These are phyloP conservation scores for Toxostoma redivivum DNA, from an alignment of 2,113 vertebrate genomes.

Conservation along the genomic window DNA sequence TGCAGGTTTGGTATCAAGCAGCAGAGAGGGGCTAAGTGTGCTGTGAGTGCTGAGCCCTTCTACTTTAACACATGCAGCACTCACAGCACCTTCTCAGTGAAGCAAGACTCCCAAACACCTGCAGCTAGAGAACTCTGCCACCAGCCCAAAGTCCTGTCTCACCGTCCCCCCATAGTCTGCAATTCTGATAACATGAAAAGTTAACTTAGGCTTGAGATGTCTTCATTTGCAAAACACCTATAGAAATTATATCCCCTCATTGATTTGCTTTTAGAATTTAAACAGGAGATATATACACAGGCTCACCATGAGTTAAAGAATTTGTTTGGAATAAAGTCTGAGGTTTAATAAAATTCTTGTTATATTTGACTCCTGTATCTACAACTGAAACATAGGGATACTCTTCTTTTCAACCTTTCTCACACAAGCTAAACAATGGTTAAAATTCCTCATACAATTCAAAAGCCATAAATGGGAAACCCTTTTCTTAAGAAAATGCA, in stretches of 20 bases:
- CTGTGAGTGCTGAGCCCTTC: too few relatives aligned
- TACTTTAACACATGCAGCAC: rapidly evolving
- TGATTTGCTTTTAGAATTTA: background rate
- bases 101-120: background rate
- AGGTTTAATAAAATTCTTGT: background rate
- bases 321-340: background rate
- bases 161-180: background rate
- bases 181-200: background rate
- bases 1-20: background rate
- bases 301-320: background rate
- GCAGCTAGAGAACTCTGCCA: background rate
- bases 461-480: background rate
- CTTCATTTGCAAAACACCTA: background rate
- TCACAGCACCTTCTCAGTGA: rapidly evolving
- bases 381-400: background rate
- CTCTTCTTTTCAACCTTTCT: background rate
- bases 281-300: background rate
- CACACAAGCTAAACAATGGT: background rate
- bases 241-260: background rate
- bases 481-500: background rate
- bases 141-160: background rate
- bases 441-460: background rate
- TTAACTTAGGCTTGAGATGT: background rate
- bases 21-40: background rate
- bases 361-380: background rate